Percentiles rank a stretch among this genome's conserved stretches.
phyloP scores from a whole-genome alignment of 2,888 invertebrate species.

The Suillia variegata region DNA sequence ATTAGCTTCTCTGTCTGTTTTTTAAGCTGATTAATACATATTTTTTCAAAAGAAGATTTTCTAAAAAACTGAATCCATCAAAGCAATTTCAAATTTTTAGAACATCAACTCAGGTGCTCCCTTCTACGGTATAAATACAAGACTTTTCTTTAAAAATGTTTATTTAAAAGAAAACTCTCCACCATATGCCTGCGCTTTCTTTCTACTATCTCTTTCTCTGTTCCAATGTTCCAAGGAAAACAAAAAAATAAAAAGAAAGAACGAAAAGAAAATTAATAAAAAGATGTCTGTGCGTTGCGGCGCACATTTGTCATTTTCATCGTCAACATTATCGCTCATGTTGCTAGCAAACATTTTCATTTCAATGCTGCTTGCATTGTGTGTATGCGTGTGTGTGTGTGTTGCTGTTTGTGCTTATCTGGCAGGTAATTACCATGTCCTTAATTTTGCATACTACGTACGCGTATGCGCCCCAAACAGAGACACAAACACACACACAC shows the following conservation, averaged over 20 bases:
- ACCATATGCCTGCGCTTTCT: too few species aligned
- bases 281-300: not conserved
- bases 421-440: slow-evolving; percentile 34
- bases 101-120: too few species aligned
- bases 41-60: too few species aligned
- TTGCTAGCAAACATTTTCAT: slow-evolving; percentile 8
- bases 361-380: not conserved
- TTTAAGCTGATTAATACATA: too few species aligned
- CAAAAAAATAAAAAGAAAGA: too few species aligned
- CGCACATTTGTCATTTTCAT: slow-evolving; percentile 15
- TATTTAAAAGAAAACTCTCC: not conserved
- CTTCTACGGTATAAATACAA: not conserved
- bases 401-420: slow-evolving; percentile 20
- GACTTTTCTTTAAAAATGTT: not conserved
- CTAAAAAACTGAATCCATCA: too few species aligned
- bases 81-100: too few species aligned
- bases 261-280: not conserved
- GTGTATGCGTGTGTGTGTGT: not conserved
- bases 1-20: too few species aligned
- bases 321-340: slow-evolving; percentile 12
- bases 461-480: too few species aligned
- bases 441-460: slow-evolving; percentile 26
- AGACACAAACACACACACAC: not conserved
- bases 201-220: too few species aligned
- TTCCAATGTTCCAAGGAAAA: too few species aligned